phyloP scores from a whole-genome alignment of 2,888 invertebrate species.

The Serripes groenlandicus region DNA sequence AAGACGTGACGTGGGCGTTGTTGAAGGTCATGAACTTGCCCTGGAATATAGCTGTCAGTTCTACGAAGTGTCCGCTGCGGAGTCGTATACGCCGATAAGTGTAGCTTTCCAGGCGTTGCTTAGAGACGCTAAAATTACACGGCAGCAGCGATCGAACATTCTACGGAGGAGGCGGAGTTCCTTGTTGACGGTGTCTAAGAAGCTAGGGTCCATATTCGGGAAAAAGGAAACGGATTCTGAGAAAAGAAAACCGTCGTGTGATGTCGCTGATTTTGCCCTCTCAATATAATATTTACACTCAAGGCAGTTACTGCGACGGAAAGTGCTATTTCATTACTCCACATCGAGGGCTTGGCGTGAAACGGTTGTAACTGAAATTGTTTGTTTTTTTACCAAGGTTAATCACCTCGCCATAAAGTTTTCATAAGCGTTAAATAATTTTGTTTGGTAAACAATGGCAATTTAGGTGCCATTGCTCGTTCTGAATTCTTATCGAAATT shows the following conservation, averaged over 20 bases:
- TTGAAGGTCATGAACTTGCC: slow-evolving; percentile 78
- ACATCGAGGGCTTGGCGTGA: too few relatives aligned
- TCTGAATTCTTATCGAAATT: too few relatives aligned
- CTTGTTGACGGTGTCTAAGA: slow-evolving; percentile 75
- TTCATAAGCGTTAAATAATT: too few relatives aligned
- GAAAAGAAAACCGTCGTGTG: slow-evolving; percentile 67
- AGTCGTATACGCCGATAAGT: slow-evolving; percentile 72
- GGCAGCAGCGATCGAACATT: slow-evolving; percentile 70
- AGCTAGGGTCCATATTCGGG: slow-evolving; percentile 80
- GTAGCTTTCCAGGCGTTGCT: slow-evolving; percentile 78
- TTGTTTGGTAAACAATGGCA: too few relatives aligned
- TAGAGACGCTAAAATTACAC: slow-evolving; percentile 75
- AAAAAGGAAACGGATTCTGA: slow-evolving; percentile 70
- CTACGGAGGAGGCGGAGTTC: slow-evolving; percentile 74
- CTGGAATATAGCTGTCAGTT: slow-evolving; percentile 77
- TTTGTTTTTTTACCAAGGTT: too few relatives aligned
- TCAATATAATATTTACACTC: too few relatives aligned
- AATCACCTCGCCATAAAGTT: too few relatives aligned
- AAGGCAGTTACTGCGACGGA: too few relatives aligned
- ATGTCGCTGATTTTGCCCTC: slow-evolving; percentile 63
- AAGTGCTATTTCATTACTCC: too few relatives aligned
- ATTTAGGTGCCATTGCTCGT: too few relatives aligned
- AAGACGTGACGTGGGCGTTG: slow-evolving; percentile 89
- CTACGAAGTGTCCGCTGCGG: slow-evolving; percentile 82
- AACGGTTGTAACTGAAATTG: too few relatives aligned